Evolutionary conservation across 2,797 vertebrate genomes (phyloP), one percentile per base, ranked within the genome.

Genomic region (Scolopax rusticola): DNA sequence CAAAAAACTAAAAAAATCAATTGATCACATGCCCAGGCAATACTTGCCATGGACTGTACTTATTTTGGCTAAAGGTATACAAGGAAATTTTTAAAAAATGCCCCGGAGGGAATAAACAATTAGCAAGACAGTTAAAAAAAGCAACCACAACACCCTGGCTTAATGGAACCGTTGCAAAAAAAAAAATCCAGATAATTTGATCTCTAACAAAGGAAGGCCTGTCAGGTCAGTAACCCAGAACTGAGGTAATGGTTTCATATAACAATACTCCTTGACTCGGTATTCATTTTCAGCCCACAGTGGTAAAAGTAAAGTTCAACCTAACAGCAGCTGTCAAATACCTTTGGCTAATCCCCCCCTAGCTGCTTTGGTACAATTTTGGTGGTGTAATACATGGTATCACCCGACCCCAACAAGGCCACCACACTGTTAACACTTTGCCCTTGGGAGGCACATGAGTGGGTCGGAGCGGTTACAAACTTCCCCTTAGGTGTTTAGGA

Each of bases 271-370:
- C 67, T 84, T n/a, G 25, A 71, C 67, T 84, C 57, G 59, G 40
- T 84, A 45, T 75, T 97, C 74, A 67, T 95, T 96, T 97, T 92
- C 81, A 95, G 68, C 43, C n/a, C 68, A 57, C 43, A 76, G 61
- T 54, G 84, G 70, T 81, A 75, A 88, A 68, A 93, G n/a, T 57
- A 47, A 94, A 85, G 92, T 82, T 88, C 74, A 92, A 8, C 84
- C 79, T 95, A 96, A 94, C 71, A 95, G 51, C 88, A 89, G 93
- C 94, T 98, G 97, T 98, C 97, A 96, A 88, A 95, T 91, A 93
- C 79, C 92, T 96, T 80, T 54, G 69, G 79, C 54, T 97, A 79
- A 93, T 95, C 94, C 91, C 92, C 77, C 61, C 1, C 20, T 84
- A 94, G 94, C 85, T 87, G 90, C 70, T 84, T 61, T 38, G 75